Evolutionary conservation across 92 coral and sea anemone genomes (phyloP).

Genomic region (Anthopleura xanthogrammica): DNA sequence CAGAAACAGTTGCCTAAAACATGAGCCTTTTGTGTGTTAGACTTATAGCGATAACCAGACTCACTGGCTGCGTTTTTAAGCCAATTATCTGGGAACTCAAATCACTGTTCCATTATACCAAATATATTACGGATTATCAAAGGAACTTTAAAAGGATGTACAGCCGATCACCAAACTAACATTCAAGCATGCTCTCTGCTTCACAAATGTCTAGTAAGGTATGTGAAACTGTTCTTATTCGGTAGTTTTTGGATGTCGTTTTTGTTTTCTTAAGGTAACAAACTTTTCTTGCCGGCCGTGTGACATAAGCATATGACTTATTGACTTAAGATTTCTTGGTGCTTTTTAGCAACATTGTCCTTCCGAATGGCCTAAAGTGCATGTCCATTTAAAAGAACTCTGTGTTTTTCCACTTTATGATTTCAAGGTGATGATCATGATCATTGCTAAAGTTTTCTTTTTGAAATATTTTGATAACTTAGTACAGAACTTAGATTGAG

Average conservation of each 20-base stretch:
- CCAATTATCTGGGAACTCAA: background rate
- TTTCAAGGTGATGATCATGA: background rate
- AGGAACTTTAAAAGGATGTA: background rate
- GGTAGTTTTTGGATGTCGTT: no score
- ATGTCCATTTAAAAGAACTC: no score
- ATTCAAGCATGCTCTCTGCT: background rate
- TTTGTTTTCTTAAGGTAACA: no score
- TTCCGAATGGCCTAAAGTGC: no score
- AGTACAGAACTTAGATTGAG: background rate
- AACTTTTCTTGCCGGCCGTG: no score
- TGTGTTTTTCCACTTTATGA: background rate
- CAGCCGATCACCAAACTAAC: background rate
- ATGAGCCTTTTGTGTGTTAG: background rate
- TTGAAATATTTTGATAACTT: background rate
- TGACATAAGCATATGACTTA: no score
- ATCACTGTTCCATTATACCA: background rate
- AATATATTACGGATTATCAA: background rate
- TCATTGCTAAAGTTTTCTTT: background rate
- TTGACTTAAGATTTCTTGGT: no score
- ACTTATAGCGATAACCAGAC: background rate
- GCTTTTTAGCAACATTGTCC: no score
- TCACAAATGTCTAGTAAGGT: background rate
- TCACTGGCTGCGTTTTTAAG: constrained; percentile 1
- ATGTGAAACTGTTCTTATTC: background rate
- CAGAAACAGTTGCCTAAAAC: background rate